Conservation (phyloP, 2,888 invertebrate species). For the Cataglyphis altisquamis region DNA sequence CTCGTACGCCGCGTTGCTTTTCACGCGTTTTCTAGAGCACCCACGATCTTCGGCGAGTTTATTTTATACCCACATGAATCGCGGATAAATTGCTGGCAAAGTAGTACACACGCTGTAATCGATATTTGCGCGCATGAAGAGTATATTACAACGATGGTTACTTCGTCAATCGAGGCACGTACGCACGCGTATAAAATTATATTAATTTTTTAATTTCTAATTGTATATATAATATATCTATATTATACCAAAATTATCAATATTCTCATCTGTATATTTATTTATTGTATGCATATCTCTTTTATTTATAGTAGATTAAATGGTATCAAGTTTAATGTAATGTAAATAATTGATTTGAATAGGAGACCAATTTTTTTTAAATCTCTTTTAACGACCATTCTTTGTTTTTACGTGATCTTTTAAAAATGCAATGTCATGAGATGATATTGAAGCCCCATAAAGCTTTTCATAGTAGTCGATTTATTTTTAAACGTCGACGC, state of each 20-base stretch:
- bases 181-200: background rate
- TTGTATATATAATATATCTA: no score
- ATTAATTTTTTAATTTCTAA: background rate
- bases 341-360: background rate
- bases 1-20: conserved; percentile 60
- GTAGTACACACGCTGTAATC: conserved; percentile 50
- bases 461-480: conserved; percentile 35
- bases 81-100: background rate
- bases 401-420: background rate
- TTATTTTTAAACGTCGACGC: conserved; percentile 34
- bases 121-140: conserved; percentile 52
- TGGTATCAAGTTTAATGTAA: background rate
- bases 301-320: background rate
- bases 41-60: conserved; percentile 62
- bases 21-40: conserved; percentile 66
- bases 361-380: background rate
- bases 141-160: conserved; percentile 31
- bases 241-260: background rate
- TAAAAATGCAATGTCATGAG: background rate
- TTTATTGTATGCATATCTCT: background rate
- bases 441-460: background rate
- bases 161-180: background rate
- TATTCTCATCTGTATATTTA: background rate
- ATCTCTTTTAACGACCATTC: background rate
- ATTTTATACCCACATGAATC: conserved; percentile 54